Conservation (phyloP, 2,113 vertebrate species). For the Panurus biarmicus region DNA sequence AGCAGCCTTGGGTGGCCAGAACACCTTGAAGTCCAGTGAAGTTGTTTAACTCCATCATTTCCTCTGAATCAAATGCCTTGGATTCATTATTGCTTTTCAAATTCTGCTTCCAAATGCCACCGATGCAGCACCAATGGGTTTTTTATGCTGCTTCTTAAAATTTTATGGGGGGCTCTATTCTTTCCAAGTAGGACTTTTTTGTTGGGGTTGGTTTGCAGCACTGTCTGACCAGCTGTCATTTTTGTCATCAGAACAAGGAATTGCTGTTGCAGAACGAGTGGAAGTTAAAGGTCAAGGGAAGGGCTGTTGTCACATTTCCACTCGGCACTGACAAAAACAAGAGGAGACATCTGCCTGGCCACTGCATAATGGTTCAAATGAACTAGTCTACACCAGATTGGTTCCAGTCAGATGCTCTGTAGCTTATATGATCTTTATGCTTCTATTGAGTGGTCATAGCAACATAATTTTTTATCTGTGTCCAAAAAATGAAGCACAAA, state of each 20-base stretch:
- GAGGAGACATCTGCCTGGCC: conserved; percentile 6
- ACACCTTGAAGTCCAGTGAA: not conserved
- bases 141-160: not conserved
- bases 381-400: not conserved
- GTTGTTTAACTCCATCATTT: not conserved
- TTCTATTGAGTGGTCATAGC: not conserved
- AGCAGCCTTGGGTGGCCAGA: not conserved
- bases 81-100: not conserved
- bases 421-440: not conserved
- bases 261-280: conserved; percentile 1
- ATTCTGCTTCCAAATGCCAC: not conserved
- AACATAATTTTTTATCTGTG: not conserved
- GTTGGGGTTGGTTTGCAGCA: not conserved
- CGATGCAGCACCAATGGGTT: accelerated
- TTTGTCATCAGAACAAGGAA: not conserved
- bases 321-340: not conserved
- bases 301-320: conserved; percentile 18
- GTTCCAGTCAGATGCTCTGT: not conserved
- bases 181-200: not conserved
- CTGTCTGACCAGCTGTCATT: not conserved
- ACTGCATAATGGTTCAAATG: not conserved
- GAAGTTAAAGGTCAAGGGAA: conserved; percentile 51
- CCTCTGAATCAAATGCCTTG: not conserved
- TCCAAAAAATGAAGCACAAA: not conserved
- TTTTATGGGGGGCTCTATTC: not conserved